These are phyloP conservation scores for Agapornis canus DNA, from an alignment of 2,797 vertebrate genomes.

Conservation along the genomic window DNA sequence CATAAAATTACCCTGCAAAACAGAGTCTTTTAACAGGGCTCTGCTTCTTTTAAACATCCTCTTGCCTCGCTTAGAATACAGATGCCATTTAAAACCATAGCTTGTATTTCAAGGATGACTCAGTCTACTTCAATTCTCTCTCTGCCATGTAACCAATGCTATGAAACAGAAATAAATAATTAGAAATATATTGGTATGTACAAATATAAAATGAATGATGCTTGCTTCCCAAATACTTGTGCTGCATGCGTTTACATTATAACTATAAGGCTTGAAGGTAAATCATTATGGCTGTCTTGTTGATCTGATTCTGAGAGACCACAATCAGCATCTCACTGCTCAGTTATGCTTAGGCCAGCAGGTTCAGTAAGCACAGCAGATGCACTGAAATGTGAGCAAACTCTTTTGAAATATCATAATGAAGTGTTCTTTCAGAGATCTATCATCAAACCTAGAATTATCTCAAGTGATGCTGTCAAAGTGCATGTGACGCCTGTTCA, in stretches of 20 bases:
- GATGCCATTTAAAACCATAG: not conserved
- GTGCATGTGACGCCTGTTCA: accelerated
- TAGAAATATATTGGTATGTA: not conserved
- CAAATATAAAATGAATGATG: not conserved
- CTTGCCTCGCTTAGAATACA: not conserved
- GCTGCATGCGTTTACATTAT: not conserved
- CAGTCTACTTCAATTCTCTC: not conserved
- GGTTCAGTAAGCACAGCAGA: not conserved
- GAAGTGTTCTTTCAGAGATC: not conserved
- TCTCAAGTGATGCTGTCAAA: not conserved
- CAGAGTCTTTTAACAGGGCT: not conserved
- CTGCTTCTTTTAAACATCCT: not conserved
- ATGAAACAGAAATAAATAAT: not conserved
- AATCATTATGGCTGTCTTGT: accelerated
- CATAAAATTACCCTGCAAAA: not conserved
- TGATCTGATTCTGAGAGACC: not conserved
- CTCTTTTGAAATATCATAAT: not conserved
- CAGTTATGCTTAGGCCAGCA: not conserved
- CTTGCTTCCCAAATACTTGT: accelerated
- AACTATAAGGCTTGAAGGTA: not conserved
- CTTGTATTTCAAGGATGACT: not conserved
- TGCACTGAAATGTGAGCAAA: not conserved
- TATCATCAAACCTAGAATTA: not conserved
- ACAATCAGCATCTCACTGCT: not conserved
- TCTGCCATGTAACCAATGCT: not conserved